Conservation (phyloP, 2,888 invertebrate genomes). For the Troides oblongomaculatus region DNA sequence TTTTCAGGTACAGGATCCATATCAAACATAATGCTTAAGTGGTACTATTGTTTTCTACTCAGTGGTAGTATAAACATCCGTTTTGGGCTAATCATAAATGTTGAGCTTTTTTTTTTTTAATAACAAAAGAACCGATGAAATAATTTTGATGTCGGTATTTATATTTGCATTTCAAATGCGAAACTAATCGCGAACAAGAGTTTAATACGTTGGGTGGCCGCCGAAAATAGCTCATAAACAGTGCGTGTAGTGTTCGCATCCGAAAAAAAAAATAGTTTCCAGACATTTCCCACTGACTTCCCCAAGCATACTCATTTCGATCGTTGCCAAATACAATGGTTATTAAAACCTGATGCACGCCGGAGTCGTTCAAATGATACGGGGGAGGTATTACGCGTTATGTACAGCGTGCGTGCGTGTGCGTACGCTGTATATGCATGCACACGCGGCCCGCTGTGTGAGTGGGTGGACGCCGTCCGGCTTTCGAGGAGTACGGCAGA, state of each 20-base stretch:
- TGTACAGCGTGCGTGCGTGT: slow-evolving; percentile 38
- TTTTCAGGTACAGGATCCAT: neutral
- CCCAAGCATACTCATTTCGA: slow-evolving; percentile 73
- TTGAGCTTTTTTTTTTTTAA: slow-evolving; percentile 12
- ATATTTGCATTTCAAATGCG: slow-evolving; percentile 19
- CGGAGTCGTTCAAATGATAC: slow-evolving; percentile 56
- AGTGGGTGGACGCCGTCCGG: slow-evolving; percentile 73
- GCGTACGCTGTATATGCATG: slow-evolving; percentile 30
- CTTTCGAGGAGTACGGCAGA: slow-evolving; percentile 66
- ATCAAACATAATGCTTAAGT: neutral
- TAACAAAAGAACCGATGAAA: slow-evolving; percentile 4
- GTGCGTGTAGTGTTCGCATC: slow-evolving; percentile 42
- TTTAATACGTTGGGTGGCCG: slow-evolving; percentile 22
- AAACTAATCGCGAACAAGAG: slow-evolving; percentile 25
- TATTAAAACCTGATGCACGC: slow-evolving; percentile 72
- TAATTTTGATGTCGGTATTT: slow-evolving; percentile 5
- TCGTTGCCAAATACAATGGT: slow-evolving; percentile 79
- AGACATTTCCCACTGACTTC: slow-evolving; percentile 59
- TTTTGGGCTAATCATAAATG: slow-evolving; percentile 13
- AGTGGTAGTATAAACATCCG: neutral
- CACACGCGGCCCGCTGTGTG: slow-evolving; percentile 41
- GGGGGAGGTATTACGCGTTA: slow-evolving; percentile 52
- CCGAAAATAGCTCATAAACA: slow-evolving; percentile 41
- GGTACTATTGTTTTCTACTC: neutral
- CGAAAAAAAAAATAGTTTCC: slow-evolving; percentile 54